These are phyloP conservation scores for Thera obeliscata DNA, from an alignment of 2,888 invertebrate species.

Conservation along the genomic window DNA sequence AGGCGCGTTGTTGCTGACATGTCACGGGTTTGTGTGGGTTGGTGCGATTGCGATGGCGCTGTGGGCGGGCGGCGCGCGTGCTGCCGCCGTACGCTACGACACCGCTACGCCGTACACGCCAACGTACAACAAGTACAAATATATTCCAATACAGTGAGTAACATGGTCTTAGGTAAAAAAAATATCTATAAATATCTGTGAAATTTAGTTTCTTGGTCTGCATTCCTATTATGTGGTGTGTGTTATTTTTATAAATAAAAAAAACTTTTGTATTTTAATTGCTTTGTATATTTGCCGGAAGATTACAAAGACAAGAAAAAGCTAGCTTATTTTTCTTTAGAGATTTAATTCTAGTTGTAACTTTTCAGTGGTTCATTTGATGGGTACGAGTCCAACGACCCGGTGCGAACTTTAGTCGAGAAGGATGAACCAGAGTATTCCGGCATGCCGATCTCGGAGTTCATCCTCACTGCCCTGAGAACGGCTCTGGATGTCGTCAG, in stretches of 20 bases:
- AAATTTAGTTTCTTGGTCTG: too few relatives aligned
- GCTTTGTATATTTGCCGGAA: too few relatives aligned
- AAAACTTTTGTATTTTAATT: too few relatives aligned
- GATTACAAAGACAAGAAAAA: not conserved
- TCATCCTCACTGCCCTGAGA: constrained; percentile 73
- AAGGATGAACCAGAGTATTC: constrained; percentile 46
- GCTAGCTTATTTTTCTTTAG: not conserved
- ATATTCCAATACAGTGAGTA: constrained; percentile 76
- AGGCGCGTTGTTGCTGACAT: constrained; percentile 59
- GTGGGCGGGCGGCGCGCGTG: constrained; percentile 69
- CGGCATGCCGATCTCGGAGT: constrained; percentile 69
- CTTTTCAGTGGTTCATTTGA: constrained; percentile 50
- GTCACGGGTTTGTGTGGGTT: constrained; percentile 66
- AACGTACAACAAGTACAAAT: constrained; percentile 66
- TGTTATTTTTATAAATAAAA: too few relatives aligned
- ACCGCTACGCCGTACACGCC: constrained; percentile 75
- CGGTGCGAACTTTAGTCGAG: constrained; percentile 38
- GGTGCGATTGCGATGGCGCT: constrained; percentile 61
- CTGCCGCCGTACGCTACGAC: constrained; percentile 68
- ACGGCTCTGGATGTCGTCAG: constrained; percentile 76
- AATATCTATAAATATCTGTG: too few relatives aligned
- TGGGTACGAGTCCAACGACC: constrained; percentile 50
- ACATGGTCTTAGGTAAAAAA: not conserved
- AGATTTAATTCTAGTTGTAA: not conserved
- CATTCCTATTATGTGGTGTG: too few relatives aligned